Percentiles rank a stretch among this genome's conserved stretches.
These are phyloP conservation scores for Tinamus guttatus DNA, from an alignment of 2,113 vertebrate genomes.

Conservation along the genomic window DNA sequence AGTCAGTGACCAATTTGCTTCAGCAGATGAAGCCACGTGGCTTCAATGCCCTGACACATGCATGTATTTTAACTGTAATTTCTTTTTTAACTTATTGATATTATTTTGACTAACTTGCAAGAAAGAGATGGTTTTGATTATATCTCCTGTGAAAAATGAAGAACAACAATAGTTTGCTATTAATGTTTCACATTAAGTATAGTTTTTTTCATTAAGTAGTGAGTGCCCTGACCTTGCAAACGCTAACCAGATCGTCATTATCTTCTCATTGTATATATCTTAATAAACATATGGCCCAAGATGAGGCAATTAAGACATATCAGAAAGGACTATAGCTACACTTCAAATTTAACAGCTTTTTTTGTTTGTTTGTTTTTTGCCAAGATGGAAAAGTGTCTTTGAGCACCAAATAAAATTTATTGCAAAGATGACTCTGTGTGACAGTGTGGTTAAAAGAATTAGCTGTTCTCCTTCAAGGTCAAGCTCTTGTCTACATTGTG, in stretches of 20 bases:
- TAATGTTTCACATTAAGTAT: not conserved
- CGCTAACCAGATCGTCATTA: not conserved
- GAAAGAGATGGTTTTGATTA: not conserved
- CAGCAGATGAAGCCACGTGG: not conserved
- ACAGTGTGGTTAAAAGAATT: not conserved
- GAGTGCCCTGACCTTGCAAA: not conserved
- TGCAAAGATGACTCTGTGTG: not conserved
- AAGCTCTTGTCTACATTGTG: not conserved
- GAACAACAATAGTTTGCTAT: not conserved
- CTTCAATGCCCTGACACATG: not conserved
- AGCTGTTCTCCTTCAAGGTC: not conserved
- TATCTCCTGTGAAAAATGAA: not conserved
- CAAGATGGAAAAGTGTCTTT: not conserved
- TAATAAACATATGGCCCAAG: not conserved
- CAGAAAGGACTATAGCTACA: not conserved
- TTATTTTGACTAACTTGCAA: not conserved
- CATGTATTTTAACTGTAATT: not conserved
- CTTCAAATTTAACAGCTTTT: not conserved
- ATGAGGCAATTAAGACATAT: not conserved
- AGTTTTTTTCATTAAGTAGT: not conserved
- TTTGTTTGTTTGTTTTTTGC: not conserved
- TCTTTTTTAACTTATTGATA: not conserved
- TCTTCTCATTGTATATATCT: not conserved
- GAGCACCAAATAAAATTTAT: not conserved
- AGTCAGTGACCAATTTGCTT: not conserved